Conservation (phyloP, 2,113 vertebrate species). For the Fregata magnificens region DNA sequence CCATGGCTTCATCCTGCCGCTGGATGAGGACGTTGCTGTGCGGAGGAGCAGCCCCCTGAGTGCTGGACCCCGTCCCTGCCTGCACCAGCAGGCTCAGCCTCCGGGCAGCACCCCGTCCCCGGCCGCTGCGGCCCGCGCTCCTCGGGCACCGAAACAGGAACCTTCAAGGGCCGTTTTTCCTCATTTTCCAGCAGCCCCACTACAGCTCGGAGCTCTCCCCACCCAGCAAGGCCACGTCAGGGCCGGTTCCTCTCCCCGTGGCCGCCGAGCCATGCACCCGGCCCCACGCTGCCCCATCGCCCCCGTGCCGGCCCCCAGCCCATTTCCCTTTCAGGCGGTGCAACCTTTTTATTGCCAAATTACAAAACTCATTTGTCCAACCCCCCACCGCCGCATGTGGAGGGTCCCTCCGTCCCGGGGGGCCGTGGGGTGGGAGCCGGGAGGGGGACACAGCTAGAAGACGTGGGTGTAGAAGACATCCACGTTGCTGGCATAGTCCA, state of each 20-base stretch:
- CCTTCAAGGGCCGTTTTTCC: not conserved
- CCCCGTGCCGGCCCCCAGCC: not conserved
- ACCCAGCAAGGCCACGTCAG: not conserved
- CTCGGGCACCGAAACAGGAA: not conserved
- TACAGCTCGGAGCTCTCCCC: not conserved
- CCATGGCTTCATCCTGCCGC: not conserved
- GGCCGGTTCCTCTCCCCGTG: not conserved
- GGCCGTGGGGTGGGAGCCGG: too few relatives aligned
- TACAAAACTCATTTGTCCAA: not conserved
- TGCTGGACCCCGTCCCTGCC: not conserved
- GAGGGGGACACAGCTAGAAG: slow-evolving; percentile 46
- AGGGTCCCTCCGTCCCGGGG: not conserved
- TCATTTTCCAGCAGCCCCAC: not conserved
- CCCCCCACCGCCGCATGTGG: not conserved
- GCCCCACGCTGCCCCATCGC: not conserved
- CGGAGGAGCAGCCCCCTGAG: not conserved
- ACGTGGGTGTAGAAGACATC: slow-evolving; percentile 82
- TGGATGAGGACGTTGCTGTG: not conserved
- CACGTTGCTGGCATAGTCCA: slow-evolving; percentile 78
- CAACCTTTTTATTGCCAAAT: not conserved
- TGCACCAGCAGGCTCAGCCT: not conserved
- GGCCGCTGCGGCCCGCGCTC: not conserved
- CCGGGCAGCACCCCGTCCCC: not conserved
- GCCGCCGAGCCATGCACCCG: not conserved
- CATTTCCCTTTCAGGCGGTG: not conserved